phyloP scores from a whole-genome alignment of 2,888 invertebrate genomes.

The Dendrolimus pini region DNA sequence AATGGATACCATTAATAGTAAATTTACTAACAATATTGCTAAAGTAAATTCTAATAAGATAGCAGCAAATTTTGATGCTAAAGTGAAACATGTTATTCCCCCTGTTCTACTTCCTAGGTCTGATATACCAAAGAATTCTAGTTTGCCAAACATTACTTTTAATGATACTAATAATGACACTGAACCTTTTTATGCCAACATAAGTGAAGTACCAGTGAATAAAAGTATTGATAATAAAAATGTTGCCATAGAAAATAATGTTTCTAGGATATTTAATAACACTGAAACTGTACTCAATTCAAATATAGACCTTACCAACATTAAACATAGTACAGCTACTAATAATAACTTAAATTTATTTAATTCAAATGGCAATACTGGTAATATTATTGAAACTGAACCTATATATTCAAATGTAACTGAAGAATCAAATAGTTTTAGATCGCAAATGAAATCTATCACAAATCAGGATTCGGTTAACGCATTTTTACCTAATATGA shows the following conservation, averaged over 20 bases:
- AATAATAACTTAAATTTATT: neutral
- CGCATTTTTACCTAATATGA: neutral
- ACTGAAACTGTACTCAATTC: neutral
- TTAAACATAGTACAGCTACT: neutral
- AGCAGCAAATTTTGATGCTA: slow-evolving; percentile 2
- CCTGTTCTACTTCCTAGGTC: neutral
- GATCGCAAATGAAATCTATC: slow-evolving; percentile 1
- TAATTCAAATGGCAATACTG: neutral
- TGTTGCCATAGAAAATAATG: neutral
- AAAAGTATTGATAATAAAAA: neutral
- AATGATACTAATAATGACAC: slow-evolving; percentile 2
- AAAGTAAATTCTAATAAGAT: slow-evolving; percentile 3
- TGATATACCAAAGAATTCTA: neutral
- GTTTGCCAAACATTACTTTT: slow-evolving; percentile 1
- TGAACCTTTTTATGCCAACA: slow-evolving; percentile 8
- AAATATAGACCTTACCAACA: neutral
- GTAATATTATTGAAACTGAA: slow-evolving; percentile 18
- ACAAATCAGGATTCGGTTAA: neutral
- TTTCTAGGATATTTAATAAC: neutral
- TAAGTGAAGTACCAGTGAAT: neutral
- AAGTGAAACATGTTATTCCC: slow-evolving; percentile 6
- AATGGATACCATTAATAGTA: no score
- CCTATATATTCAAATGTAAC: slow-evolving; percentile 49
- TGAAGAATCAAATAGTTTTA: slow-evolving; percentile 9
- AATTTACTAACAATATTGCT: neutral